A percentile compares a stretch with the other conserved stretches of the same genome.
These are phyloP conservation scores for Podarcis muralis DNA, from an alignment of 2,113 vertebrate genomes.

Conservation along the genomic window DNA sequence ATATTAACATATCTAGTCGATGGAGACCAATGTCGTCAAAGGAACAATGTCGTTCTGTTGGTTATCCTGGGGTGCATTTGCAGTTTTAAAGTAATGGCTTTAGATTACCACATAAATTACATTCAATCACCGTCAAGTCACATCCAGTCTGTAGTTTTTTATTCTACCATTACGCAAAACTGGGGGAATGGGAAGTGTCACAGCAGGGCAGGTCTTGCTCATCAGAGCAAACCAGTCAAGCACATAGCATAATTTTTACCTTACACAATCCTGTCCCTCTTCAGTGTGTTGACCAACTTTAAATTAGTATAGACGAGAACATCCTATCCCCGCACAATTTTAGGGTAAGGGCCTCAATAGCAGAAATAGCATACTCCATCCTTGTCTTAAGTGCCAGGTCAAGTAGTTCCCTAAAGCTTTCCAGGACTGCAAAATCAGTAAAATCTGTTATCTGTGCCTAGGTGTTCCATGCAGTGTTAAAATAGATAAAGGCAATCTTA, in stretches of 20 bases:
- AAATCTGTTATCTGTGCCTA: neutral
- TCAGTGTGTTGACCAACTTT: neutral
- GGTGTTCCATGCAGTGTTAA: neutral
- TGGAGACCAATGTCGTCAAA: neutral
- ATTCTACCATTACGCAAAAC: neutral
- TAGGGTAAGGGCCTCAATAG: neutral
- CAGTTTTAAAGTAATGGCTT: neutral
- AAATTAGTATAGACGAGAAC: neutral
- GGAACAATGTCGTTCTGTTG: neutral
- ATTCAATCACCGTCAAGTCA: neutral
- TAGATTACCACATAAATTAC: neutral
- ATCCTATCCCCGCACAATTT: too few species aligned
- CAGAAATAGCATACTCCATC: neutral
- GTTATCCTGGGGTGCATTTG: neutral
- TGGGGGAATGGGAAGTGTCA: neutral
- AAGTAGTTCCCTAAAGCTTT: neutral
- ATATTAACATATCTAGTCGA: neutral
- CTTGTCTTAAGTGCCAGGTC: neutral
- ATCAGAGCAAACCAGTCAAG: neutral
- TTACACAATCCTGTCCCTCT: too few species aligned
- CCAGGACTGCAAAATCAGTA: neutral
- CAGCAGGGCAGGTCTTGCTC: neutral
- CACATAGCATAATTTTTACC: too few species aligned
- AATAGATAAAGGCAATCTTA: neutral
- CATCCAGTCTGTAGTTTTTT: neutral